Percentiles rank a stretch among this genome's conserved stretches.
Conservation (phyloP, 2,888 invertebrate species). For the Andrena minutula region DNA sequence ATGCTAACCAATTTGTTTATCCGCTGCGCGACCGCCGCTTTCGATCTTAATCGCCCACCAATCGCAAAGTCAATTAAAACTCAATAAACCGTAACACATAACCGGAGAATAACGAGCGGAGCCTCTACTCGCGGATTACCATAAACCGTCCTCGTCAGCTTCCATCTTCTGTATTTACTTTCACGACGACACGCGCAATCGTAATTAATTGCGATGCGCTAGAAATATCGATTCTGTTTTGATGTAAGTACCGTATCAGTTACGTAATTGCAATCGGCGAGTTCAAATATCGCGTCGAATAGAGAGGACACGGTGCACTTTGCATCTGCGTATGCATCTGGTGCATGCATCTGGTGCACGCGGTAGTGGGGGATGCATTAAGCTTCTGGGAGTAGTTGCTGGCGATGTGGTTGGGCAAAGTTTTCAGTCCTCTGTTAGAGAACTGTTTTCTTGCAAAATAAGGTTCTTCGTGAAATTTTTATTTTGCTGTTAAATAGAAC, state of each 20-base stretch:
- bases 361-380: not conserved
- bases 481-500: too few relatives aligned
- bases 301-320: not conserved
- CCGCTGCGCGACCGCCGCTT: not conserved
- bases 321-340: not conserved
- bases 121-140: not conserved
- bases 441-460: too few relatives aligned
- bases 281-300: not conserved
- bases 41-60: not conserved
- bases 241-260: not conserved
- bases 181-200: not conserved
- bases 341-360: not conserved
- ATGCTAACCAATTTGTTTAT: not conserved
- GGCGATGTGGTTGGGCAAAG: too few relatives aligned
- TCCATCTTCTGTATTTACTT: not conserved
- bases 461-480: too few relatives aligned
- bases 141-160: not conserved
- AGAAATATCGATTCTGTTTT: not conserved
- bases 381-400: not conserved
- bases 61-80: not conserved
- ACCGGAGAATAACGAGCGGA: not conserved
- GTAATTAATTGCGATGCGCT: constrained; percentile 1
- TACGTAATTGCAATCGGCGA: not conserved
- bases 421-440: too few relatives aligned
- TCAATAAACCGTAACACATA: not conserved